A percentile compares a stretch with the other conserved stretches of the same genome.
Conservation (phyloP, 2,113 vertebrate genomes). For the Misgurnus anguillicaudatus region DNA sequence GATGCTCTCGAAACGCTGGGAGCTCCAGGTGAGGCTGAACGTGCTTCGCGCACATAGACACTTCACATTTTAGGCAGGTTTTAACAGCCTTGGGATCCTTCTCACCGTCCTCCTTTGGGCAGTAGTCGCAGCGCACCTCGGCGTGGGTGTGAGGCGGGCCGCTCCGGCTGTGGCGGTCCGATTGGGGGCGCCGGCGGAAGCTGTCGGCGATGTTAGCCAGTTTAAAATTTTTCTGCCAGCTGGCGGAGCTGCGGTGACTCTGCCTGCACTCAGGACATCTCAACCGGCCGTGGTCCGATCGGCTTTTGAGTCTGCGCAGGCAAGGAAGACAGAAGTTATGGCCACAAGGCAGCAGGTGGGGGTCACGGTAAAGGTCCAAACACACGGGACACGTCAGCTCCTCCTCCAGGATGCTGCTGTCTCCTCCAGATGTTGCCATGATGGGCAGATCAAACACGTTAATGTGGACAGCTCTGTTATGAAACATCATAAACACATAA, state of each 20-base stretch:
- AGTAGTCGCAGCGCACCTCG: conserved; percentile 70
- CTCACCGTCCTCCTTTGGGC: conserved; percentile 32
- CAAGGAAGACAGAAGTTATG: conserved; percentile 78
- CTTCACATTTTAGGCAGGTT: conserved; percentile 78
- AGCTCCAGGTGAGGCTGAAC: conserved; percentile 72
- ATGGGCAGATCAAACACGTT: too few relatives aligned
- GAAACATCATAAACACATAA: too few relatives aligned
- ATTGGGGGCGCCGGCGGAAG: conserved; percentile 56
- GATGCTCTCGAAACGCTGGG: conserved; percentile 72
- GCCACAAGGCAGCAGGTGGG: conserved; percentile 70
- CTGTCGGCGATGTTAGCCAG: conserved; percentile 73
- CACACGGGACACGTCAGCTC: conserved; percentile 77
- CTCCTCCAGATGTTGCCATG: conserved; percentile 44
- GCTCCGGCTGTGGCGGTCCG: not conserved
- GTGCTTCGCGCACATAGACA: conserved; percentile 76
- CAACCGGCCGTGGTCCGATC: conserved; percentile 59
- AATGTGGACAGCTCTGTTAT: too few relatives aligned
- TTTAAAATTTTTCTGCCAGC: conserved; percentile 75
- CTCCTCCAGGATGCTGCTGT: conserved; percentile 66
- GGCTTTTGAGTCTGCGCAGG: conserved; percentile 63
- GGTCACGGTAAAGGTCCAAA: conserved; percentile 72
- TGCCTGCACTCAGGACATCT: conserved; percentile 76
- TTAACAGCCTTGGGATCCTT: conserved; percentile 62
- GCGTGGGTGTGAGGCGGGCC: not conserved
- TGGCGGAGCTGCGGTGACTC: conserved; percentile 50